A percentile compares a stretch with the other conserved stretches of the same genome.
These are phyloP conservation scores for Leptinotarsa texana DNA, from an alignment of 1,140 invertebrate genomes.

Conservation along the genomic window DNA sequence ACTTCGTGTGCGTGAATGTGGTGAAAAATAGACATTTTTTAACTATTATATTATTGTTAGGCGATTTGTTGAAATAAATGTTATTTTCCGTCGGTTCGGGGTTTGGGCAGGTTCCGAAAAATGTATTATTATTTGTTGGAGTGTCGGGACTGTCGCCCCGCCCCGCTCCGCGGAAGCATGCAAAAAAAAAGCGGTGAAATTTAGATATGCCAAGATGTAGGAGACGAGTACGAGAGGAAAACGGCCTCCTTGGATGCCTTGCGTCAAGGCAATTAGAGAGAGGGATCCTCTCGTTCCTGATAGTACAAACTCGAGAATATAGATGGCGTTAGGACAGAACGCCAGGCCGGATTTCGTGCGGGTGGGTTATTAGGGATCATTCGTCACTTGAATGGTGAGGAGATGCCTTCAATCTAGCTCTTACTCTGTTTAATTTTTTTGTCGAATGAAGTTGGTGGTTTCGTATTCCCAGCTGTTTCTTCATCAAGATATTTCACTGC, in stretches of 20 bases:
- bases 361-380: neutral
- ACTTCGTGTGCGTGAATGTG: constrained; percentile 43
- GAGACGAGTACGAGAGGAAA: constrained; percentile 26
- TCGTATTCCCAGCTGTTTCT: no score
- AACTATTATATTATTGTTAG: constrained; percentile 56
- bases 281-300: constrained; percentile 40
- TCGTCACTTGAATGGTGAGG: neutral
- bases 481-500: neutral
- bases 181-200: constrained; percentile 32
- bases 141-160: constrained; percentile 29
- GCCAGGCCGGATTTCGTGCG: neutral
- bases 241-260: constrained; percentile 45
- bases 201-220: constrained; percentile 17
- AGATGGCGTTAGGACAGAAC: constrained; percentile 33
- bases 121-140: constrained; percentile 48
- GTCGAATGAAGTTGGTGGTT: no score
- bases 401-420: neutral
- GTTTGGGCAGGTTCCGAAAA: constrained; percentile 29
- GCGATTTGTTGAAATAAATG: constrained; percentile 55
- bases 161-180: constrained; percentile 21
- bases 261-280: constrained; percentile 48
- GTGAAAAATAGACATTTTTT: constrained; percentile 47
- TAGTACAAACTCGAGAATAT: constrained; percentile 55
- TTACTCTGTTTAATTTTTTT: no score
- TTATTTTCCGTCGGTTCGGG: constrained; percentile 35